phyloP scores from a whole-genome alignment of 2,888 invertebrate genomes.

The Trissolcus japonicus region DNA sequence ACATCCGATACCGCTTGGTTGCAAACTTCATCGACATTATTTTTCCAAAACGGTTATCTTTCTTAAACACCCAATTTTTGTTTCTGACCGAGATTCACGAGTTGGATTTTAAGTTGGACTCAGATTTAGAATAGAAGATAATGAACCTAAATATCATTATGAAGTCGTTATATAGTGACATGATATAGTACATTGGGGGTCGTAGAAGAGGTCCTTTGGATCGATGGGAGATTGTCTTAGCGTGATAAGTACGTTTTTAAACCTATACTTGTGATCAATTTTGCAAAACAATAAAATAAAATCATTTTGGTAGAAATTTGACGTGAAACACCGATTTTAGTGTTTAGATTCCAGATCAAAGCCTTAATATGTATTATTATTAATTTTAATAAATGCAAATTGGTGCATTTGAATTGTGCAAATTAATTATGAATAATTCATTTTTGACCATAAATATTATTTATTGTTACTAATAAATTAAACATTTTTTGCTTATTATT shows the following conservation, averaged over 20 bases:
- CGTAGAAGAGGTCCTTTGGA: conserved; percentile 29
- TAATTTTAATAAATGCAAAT: no score
- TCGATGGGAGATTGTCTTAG: conserved; percentile 36
- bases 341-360: no score
- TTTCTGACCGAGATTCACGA: background rate
- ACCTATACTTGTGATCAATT: conserved; percentile 11
- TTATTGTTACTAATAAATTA: no score
- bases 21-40: background rate
- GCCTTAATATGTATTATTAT: no score
- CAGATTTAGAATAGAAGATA: background rate
- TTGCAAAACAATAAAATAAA: conserved; percentile 21
- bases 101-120: no score
- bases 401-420: background rate
- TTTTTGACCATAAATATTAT: no score
- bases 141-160: background rate
- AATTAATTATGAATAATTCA: background rate
- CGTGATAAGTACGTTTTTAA: conserved; percentile 30
- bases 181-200: conserved; percentile 10
- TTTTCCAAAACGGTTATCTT: background rate
- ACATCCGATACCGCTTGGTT: background rate
- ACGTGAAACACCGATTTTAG: no score
- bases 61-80: background rate
- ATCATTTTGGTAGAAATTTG: background rate
- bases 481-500: no score
- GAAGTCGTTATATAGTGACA: conserved; percentile 7